Conservation (phyloP, 2,797 vertebrate species). For the Rhabdomys pumilio region DNA sequence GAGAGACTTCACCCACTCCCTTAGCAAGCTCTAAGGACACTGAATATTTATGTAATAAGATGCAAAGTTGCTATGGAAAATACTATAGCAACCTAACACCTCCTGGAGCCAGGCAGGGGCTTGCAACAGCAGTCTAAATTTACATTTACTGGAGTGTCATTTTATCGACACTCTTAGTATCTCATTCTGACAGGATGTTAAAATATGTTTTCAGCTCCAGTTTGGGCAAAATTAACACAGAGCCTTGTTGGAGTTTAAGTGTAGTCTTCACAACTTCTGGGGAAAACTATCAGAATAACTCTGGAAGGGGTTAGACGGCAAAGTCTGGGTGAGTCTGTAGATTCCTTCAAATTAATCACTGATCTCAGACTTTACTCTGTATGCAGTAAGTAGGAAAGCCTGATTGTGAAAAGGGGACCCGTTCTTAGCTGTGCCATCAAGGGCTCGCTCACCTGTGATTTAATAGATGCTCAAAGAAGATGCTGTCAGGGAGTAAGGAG, state of each 20-base stretch:
- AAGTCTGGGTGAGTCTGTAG: slow-evolving; percentile 59
- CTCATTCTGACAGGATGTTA: slow-evolving; percentile 90
- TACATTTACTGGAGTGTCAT: slow-evolving; percentile 92
- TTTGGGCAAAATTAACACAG: slow-evolving; percentile 89
- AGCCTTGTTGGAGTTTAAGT: slow-evolving; percentile 86
- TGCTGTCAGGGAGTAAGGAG: too few relatives aligned
- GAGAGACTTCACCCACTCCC: slow-evolving; percentile 90
- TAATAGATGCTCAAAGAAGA: slow-evolving; percentile 12
- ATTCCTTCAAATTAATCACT: slow-evolving; percentile 67
- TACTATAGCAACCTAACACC: slow-evolving; percentile 91
- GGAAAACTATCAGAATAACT: slow-evolving; percentile 74
- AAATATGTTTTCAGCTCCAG: slow-evolving; percentile 88
- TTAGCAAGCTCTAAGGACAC: slow-evolving; percentile 90
- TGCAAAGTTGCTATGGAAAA: slow-evolving; percentile 93
- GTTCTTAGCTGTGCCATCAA: not conserved
- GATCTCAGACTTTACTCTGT: slow-evolving; percentile 75
- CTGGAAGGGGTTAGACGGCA: slow-evolving; percentile 66
- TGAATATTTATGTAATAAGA: slow-evolving; percentile 92
- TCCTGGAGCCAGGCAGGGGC: slow-evolving; percentile 90
- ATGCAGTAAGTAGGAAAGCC: not conserved
- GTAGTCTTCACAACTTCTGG: slow-evolving; percentile 85
- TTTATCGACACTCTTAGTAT: slow-evolving; percentile 90
- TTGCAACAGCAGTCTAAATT: slow-evolving; percentile 92
- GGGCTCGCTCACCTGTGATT: not conserved
- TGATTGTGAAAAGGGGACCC: not conserved